Conservation (phyloP, 2,113 vertebrate species). For the Pomatorhinus ruficollis region DNA sequence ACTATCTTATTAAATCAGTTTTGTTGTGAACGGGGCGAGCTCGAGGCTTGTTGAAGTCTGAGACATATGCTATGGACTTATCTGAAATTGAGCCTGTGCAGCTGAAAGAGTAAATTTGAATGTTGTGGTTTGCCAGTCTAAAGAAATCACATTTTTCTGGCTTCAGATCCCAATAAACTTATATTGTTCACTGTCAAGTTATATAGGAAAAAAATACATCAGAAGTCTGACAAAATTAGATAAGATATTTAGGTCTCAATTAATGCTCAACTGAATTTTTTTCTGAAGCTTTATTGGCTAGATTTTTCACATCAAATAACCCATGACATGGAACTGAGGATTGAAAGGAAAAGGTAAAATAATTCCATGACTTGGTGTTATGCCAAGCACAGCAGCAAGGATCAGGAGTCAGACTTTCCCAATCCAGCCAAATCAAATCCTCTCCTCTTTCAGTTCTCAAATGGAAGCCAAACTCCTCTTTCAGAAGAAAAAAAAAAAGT, state of each 20-base stretch:
- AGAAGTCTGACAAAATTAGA: neutral
- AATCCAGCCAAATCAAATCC: neutral
- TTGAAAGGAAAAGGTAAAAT: neutral
- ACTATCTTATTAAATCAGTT: neutral
- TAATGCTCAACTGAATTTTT: neutral
- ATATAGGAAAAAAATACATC: neutral
- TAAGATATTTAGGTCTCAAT: neutral
- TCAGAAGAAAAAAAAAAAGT: neutral
- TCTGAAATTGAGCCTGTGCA: neutral
- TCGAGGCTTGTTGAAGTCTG: accelerated
- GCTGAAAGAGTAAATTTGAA: neutral
- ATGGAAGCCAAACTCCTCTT: neutral
- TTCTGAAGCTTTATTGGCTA: neutral
- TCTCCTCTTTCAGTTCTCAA: neutral
- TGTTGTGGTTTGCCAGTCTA: neutral
- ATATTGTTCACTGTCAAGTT: neutral
- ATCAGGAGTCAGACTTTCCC: neutral
- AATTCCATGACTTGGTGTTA: neutral
- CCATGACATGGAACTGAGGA: neutral
- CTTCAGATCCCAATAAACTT: neutral
- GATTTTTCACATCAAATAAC: neutral
- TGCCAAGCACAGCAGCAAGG: neutral
- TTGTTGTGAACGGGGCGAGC: accelerated
- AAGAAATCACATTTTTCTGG: neutral
- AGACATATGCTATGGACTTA: neutral